phyloP scores from a whole-genome alignment of 2,797 vertebrate genomes.

The Cirrhinus molitorella region DNA sequence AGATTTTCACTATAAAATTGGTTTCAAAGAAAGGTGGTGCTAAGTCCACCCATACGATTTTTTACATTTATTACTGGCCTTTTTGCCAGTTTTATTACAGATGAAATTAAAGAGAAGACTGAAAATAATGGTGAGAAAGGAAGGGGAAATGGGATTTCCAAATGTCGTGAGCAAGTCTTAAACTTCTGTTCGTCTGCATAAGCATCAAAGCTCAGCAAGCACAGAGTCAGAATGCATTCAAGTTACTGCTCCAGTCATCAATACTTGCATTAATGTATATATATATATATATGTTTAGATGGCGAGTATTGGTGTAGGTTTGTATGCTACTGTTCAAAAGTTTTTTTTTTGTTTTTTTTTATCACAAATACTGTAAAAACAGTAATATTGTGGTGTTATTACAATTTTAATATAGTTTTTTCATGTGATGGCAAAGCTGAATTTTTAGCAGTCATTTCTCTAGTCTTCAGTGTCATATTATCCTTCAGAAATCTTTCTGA shows the following conservation, averaged over 20 bases:
- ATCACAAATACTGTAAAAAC: no score
- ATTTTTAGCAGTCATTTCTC: no score
- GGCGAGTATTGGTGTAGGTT: no score
- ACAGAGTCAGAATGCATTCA: background rate
- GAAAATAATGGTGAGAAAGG: background rate
- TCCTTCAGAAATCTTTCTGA: no score
- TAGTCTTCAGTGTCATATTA: no score
- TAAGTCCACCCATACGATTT: conserved; percentile 30
- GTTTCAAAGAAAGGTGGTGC: conserved; percentile 53
- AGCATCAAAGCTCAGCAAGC: background rate
- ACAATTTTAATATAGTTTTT: no score
- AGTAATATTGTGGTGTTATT: no score
- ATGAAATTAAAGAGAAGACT: conserved; percentile 7
- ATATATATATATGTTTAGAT: no score
- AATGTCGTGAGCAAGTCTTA: background rate
- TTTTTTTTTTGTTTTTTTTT: background rate
- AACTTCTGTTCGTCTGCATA: background rate
- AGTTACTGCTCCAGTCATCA: background rate
- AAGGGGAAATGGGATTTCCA: conserved; percentile 6
- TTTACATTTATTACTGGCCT: conserved; percentile 6
- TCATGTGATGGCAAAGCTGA: no score
- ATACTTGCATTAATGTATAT: no score
- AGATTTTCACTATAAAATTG: conserved; percentile 61
- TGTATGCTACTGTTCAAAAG: background rate
- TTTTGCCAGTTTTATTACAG: conserved; percentile 24